phyloP scores from a whole-genome alignment of 1,140 invertebrate genomes.

The Myzus persicae region DNA sequence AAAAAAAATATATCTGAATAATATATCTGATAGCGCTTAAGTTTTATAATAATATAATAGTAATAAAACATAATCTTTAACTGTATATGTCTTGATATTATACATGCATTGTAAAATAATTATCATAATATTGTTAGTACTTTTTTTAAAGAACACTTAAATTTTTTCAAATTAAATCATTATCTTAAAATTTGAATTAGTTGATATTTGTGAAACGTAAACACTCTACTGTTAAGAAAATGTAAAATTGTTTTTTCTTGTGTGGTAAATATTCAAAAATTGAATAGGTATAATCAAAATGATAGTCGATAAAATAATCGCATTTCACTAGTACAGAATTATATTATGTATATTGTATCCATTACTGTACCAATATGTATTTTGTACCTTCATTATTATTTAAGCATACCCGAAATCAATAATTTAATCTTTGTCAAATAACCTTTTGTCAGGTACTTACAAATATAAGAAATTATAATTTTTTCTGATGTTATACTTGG shows the following conservation, averaged over 20 bases:
- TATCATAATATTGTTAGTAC: not conserved
- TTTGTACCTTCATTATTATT: not conserved
- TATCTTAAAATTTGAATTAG: too few relatives aligned
- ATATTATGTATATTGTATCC: too few relatives aligned
- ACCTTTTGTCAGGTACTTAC: too few relatives aligned
- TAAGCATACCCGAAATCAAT: not conserved
- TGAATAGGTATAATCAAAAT: too few relatives aligned
- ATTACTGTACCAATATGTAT: too few relatives aligned
- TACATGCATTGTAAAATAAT: not conserved
- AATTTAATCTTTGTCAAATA: not conserved
- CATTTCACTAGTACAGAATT: too few relatives aligned
- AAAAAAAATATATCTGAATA: not conserved
- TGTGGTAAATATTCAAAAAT: too few relatives aligned
- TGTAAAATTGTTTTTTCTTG: not conserved
- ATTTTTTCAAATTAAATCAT: too few relatives aligned
- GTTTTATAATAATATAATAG: not conserved
- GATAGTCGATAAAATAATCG: too few relatives aligned
- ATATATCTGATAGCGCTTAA: too few relatives aligned
- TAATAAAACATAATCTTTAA: not conserved
- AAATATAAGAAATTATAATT: not conserved
- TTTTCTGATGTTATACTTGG: not conserved
- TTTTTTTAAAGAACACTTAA: not conserved
- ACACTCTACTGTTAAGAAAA: not conserved
- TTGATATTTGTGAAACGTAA: too few relatives aligned
- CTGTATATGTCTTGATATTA: not conserved